Evolutionary conservation across 2,797 vertebrate genomes (phyloP), one percentile per base, ranked within the genome.

Genomic region (Sebastes minor): DNA sequence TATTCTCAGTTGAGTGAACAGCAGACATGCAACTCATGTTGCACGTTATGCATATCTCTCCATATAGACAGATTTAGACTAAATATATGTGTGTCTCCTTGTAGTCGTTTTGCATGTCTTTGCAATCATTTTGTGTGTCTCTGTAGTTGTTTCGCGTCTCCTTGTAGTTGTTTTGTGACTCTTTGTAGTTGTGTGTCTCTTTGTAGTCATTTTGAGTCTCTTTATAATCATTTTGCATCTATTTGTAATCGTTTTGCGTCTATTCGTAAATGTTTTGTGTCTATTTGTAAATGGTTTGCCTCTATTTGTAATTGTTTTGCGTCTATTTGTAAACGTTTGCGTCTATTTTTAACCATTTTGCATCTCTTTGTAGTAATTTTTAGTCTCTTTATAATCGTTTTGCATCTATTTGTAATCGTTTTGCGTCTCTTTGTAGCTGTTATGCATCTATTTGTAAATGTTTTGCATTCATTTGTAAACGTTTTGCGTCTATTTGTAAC

Each of bases 1-100:
- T 88, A 82, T 77, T 88, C 32, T 76, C 73, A 78, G 78, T 11
- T 76, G 76, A 86, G 71, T 86, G 86, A 84, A 68, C 84, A 73
- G 62, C 22, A 86, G 79, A 89, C 74, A 80, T 88, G 76, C 55
- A 33, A 56, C 64, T 74, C 30, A 13, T 71, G 64, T 13, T 59
- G 55, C 23, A 70, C 10, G 5, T 57, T 20, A 42, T 14, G 32
- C 32, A 27, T 22, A 7, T 49, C 38, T 20, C 57, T 30, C 56
- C 25, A 11, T 18, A 22, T 16, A 8, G 3, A n/a, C 27, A 1
- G 53, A 74, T 79, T 76, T 67, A 69, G 64, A 69, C 38, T 57
- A 18, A 35, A 75, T 71, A 32, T 56, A 8, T 42, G 20, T 22
- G 12, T 6, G 18, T 65, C 3, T 64, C 2, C 16, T 32, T 12